phyloP scores from a whole-genome alignment of 2,797 vertebrate species.

The Vireo griseus region DNA sequence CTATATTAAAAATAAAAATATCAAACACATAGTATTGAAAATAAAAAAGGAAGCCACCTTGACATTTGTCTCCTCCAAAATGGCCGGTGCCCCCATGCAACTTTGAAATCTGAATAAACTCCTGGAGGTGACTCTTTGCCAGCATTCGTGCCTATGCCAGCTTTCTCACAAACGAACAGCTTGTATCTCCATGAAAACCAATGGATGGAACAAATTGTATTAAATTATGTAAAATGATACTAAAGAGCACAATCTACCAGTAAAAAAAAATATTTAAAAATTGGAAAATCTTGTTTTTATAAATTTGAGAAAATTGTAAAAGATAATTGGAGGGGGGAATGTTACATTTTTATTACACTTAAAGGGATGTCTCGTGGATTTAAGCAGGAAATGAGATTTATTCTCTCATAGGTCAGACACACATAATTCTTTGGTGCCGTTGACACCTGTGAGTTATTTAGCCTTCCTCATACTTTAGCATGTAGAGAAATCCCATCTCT shows the following conservation, averaged over 20 bases:
- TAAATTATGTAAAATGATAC: constrained; percentile 86
- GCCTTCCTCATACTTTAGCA: constrained; percentile 46
- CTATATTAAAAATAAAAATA: not conserved
- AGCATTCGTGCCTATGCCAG: constrained; percentile 72
- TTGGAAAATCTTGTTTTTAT: constrained; percentile 70
- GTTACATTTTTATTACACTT: constrained; percentile 56
- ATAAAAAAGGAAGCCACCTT: not conserved
- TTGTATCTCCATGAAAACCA: constrained; percentile 86
- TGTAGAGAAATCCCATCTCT: constrained; percentile 56
- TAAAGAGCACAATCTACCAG: constrained; percentile 78
- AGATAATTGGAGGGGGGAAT: constrained; percentile 33
- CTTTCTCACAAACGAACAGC: constrained; percentile 83
- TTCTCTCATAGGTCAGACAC: constrained; percentile 64
- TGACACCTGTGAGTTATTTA: constrained; percentile 77
- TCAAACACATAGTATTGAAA: not conserved
- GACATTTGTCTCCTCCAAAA: constrained; percentile 40
- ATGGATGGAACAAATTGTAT: constrained; percentile 87
- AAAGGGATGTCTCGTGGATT: constrained; percentile 21
- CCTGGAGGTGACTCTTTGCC: constrained; percentile 73
- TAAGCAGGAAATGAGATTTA: constrained; percentile 55
- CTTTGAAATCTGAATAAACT: constrained; percentile 68
- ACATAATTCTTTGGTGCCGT: constrained; percentile 68
- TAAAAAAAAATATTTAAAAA: constrained; percentile 66
- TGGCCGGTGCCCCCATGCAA: constrained; percentile 67
- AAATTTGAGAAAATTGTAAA: constrained; percentile 64